Conservation (phyloP, 1,140 invertebrate genomes). For the Aculops lycopersici region DNA sequence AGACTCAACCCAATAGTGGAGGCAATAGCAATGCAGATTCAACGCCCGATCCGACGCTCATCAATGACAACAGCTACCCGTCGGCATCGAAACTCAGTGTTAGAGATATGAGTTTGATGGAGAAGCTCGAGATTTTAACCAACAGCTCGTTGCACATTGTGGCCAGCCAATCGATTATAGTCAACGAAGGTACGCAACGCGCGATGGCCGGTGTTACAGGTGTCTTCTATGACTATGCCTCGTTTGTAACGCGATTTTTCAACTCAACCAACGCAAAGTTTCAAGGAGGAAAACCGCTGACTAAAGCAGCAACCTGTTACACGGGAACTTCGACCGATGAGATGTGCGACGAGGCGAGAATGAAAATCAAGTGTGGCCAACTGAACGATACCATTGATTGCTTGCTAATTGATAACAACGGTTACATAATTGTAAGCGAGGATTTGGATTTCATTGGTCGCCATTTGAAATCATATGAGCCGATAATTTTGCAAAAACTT, state of each 20-base stretch:
- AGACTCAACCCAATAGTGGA: slow-evolving; percentile 1
- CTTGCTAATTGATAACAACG: slow-evolving; percentile 65
- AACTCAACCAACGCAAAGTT: slow-evolving; percentile 8
- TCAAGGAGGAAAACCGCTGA: background rate
- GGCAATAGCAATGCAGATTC: background rate
- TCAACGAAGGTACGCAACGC: slow-evolving; percentile 36
- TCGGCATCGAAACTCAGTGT: too few species aligned
- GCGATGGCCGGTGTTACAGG: slow-evolving; percentile 66
- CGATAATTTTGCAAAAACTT: too few species aligned
- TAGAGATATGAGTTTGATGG: background rate
- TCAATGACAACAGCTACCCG: background rate
- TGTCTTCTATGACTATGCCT: slow-evolving; percentile 12
- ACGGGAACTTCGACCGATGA: background rate
- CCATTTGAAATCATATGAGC: too few species aligned
- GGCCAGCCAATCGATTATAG: slow-evolving; percentile 58
- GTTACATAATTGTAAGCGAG: slow-evolving; percentile 39
- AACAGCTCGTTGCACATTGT: slow-evolving; percentile 22
- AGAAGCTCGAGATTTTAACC: background rate
- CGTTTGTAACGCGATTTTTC: slow-evolving; percentile 13
- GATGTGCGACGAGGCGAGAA: background rate
- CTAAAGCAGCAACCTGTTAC: background rate
- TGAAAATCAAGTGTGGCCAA: background rate
- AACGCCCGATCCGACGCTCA: background rate
- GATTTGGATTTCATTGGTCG: background rate
- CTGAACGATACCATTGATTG: slow-evolving; percentile 28